Percentiles rank a stretch among this genome's conserved stretches.
phyloP scores from a whole-genome alignment of 2,113 vertebrate genomes.

The Python bivittatus region DNA sequence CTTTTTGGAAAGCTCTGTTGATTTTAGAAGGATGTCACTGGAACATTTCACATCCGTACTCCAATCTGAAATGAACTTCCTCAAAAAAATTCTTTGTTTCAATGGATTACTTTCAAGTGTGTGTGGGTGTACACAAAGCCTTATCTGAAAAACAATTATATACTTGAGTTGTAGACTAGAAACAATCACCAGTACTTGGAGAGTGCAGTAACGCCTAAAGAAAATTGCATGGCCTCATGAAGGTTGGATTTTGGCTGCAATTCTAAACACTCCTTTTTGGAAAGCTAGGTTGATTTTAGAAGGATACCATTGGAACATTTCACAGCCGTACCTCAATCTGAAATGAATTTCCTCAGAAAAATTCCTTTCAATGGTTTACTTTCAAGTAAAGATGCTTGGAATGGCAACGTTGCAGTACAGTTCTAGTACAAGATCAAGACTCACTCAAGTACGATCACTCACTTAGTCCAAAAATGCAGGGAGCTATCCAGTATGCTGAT shows the following conservation, averaged over 20 bases:
- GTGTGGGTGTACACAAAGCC: not conserved
- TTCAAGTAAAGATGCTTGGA: not conserved
- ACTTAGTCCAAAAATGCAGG: not conserved
- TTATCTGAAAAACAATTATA: not conserved
- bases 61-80: not conserved
- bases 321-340: not conserved
- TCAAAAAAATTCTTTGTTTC: not conserved
- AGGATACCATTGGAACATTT: not conserved
- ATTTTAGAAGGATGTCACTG: not conserved
- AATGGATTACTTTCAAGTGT: too few species aligned
- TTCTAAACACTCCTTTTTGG: not conserved
- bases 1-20: not conserved
- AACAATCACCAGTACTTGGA: not conserved
- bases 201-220: not conserved
- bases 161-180: not conserved
- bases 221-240: not conserved
- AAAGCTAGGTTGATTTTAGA: not conserved
- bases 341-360: not conserved
- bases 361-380: not conserved
- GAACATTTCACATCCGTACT: not conserved
- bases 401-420: not conserved
- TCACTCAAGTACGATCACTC: not conserved
- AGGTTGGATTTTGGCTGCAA: not conserved
- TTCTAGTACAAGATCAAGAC: too few species aligned
- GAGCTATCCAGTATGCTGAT: not conserved